Evolutionary conservation across 2,113 vertebrate genomes (phyloP).

Genomic region (Fregetta grallaria): DNA sequence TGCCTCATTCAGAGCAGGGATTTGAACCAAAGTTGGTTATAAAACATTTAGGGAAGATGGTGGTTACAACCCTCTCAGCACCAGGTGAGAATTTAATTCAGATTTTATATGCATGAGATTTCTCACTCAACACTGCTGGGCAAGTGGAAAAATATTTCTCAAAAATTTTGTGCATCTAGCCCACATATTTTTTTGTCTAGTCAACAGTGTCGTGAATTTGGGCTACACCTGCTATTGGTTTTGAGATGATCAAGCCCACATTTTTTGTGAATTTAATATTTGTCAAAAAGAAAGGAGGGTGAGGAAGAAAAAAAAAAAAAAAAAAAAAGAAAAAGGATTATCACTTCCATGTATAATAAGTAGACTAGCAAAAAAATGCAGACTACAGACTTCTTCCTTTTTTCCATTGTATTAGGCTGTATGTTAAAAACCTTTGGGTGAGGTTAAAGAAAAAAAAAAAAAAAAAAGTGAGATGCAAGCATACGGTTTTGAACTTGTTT

Average conservation of each 20-base stretch:
- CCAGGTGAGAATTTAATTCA: neutral
- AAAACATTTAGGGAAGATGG: neutral
- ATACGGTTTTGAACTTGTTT: neutral
- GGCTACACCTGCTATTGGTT: neutral
- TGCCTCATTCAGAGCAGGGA: neutral
- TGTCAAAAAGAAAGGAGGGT: neutral
- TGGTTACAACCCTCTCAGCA: neutral
- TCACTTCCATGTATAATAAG: neutral
- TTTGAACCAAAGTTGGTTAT: neutral
- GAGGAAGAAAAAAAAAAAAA: neutral
- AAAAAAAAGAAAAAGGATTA: neutral
- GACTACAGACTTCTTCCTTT: neutral
- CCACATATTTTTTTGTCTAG: neutral
- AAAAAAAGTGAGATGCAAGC: accelerated
- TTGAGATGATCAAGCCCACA: neutral
- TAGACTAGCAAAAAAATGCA: neutral
- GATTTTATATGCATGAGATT: neutral
- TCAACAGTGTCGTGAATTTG: neutral
- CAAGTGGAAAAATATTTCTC: neutral
- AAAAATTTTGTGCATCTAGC: neutral
- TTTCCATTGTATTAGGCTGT: neutral
- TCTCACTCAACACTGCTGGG: neutral
- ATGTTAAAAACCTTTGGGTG: neutral
- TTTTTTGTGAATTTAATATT: neutral
- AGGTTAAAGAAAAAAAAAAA: neutral